Conservation (phyloP, 1,140 invertebrate species). For the Andrena cerasifolii region DNA sequence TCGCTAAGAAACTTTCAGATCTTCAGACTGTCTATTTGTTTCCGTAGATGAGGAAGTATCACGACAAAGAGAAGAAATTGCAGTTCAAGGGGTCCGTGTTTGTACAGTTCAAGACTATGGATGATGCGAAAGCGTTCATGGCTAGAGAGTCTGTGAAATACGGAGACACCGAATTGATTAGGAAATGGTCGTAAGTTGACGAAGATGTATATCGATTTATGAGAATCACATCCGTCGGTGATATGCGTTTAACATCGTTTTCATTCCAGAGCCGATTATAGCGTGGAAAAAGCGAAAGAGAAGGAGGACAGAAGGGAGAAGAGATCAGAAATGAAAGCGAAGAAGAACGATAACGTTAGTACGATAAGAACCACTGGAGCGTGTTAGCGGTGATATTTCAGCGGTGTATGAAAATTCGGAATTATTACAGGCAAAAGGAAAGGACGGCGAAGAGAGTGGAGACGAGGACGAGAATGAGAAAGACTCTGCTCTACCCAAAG, state of each 20-base stretch:
- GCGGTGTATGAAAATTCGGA: background rate
- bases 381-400: background rate
- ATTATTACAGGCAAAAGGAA: conserved; percentile 53
- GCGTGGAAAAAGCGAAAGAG: conserved; percentile 88
- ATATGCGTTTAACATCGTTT: conserved; percentile 9
- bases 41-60: conserved; percentile 87
- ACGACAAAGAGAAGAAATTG: conserved; percentile 86
- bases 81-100: conserved; percentile 96
- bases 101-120: conserved; percentile 90
- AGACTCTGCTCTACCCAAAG: conserved; percentile 84
- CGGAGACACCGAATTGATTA: conserved; percentile 87
- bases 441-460: conserved; percentile 57
- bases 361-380: conserved; percentile 49
- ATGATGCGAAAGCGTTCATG: conserved; percentile 87
- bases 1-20: conserved; percentile 21
- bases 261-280: conserved; percentile 84
- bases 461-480: conserved; percentile 76
- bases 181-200: conserved; percentile 87
- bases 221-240: background rate
- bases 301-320: conserved; percentile 84
- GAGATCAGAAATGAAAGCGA: conserved; percentile 81
- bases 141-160: conserved; percentile 87
- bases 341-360: conserved; percentile 55
- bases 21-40: conserved; percentile 47
- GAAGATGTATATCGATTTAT: background rate